Conservation (phyloP, 2,113 vertebrate species). For the Onychorhynchus coronatus region DNA sequence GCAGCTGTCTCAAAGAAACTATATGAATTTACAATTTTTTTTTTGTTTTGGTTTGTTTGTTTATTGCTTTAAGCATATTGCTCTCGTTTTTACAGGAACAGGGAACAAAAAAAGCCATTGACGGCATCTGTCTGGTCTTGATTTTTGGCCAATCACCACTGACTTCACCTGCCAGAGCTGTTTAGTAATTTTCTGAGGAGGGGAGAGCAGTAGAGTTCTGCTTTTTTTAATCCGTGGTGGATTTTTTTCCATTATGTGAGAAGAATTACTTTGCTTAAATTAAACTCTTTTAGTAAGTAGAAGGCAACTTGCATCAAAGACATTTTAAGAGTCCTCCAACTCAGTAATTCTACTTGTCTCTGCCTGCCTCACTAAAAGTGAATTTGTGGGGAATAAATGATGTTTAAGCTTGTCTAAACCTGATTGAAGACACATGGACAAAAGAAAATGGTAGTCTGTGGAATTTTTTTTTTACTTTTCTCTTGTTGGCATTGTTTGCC, state of each 20-base stretch:
- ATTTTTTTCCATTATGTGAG: background rate
- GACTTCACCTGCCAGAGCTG: background rate
- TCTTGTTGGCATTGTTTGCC: background rate
- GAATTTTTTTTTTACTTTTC: background rate
- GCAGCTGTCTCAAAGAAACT: background rate
- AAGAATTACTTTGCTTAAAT: background rate
- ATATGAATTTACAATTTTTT: background rate
- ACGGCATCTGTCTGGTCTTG: background rate
- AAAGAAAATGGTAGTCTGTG: constrained; percentile 7
- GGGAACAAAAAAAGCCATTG: background rate
- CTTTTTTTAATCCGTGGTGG: background rate
- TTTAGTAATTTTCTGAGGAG: background rate
- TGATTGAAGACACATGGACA: background rate
- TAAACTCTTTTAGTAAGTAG: background rate
- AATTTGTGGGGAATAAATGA: background rate
- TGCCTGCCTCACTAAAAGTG: background rate
- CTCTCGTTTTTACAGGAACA: background rate
- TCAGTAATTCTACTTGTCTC: background rate
- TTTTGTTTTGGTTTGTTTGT: too few relatives aligned
- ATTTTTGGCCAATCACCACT: background rate
- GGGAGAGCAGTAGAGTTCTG: background rate
- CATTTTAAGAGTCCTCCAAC: background rate
- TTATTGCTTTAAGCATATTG: background rate
- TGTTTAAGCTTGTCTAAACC: background rate
- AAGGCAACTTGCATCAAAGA: background rate